Percentiles rank a stretch among this genome's conserved stretches.
Evolutionary conservation across 2,113 vertebrate genomes (phyloP).

Genomic region (Oceanodroma tethys): DNA sequence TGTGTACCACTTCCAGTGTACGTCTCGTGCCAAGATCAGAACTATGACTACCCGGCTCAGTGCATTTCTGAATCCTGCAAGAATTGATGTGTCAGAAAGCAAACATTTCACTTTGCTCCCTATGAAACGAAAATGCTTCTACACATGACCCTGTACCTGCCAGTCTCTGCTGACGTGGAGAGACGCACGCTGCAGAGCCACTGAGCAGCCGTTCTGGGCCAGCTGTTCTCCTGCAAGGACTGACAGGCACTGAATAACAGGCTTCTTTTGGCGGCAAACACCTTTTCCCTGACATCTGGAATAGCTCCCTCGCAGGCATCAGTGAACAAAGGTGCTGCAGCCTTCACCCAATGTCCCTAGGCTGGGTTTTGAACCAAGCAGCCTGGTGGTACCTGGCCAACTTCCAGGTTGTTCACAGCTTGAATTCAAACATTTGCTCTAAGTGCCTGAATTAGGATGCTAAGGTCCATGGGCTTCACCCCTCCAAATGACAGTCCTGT

Average conservation of each 20-base stretch:
- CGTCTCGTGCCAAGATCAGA: not conserved
- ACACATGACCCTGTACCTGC: not conserved
- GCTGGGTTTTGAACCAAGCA: not conserved
- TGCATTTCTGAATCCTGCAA: not conserved
- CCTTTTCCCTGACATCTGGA: not conserved
- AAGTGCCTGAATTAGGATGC: not conserved
- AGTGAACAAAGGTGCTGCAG: not conserved
- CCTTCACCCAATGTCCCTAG: not conserved
- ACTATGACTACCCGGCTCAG: not conserved
- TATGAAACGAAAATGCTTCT: not conserved
- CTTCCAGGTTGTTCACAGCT: not conserved
- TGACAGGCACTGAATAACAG: not conserved
- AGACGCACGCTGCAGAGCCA: accelerated
- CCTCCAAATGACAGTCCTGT: not conserved
- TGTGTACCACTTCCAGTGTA: accelerated
- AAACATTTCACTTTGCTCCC: not conserved
- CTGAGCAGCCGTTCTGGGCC: not conserved
- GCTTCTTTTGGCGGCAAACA: not conserved
- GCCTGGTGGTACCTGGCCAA: not conserved
- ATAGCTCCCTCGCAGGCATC: not conserved
- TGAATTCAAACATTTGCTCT: not conserved
- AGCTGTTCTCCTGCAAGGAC: not conserved
- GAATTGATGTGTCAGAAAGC: not conserved
- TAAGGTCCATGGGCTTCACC: not conserved
- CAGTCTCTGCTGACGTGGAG: accelerated